These are phyloP conservation scores for Sesia bembeciformis DNA, from an alignment of 2,888 invertebrate genomes.

Conservation along the genomic window DNA sequence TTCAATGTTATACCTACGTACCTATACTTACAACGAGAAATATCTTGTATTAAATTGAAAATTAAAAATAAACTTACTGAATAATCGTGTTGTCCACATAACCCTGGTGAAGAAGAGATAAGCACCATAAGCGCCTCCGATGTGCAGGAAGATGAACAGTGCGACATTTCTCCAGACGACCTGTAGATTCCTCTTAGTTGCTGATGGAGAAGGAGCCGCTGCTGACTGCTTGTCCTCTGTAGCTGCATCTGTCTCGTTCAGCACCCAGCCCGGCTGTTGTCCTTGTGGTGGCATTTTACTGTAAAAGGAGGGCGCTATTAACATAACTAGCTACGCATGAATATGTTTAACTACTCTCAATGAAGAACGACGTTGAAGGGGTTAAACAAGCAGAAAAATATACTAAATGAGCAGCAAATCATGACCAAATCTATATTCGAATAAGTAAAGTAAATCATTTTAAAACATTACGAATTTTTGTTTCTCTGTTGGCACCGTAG, in stretches of 20 bases:
- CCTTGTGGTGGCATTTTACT: slow-evolving; percentile 57
- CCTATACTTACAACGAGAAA: no score
- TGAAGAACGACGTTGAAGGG: no score
- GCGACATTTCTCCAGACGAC: slow-evolving; percentile 90
- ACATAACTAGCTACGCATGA: no score
- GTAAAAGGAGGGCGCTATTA: not conserved
- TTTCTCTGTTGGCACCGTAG: no score
- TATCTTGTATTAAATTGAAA: no score
- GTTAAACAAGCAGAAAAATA: no score
- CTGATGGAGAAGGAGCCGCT: slow-evolving; percentile 38
- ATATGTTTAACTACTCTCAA: no score
- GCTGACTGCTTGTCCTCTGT: slow-evolving; percentile 30
- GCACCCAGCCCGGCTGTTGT: slow-evolving; percentile 46
- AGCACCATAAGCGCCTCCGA: slow-evolving; percentile 81
- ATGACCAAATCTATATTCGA: no score
- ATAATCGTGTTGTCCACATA: slow-evolving; percentile 78
- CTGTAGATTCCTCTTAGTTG: slow-evolving; percentile 72
- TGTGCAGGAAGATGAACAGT: slow-evolving; percentile 81
- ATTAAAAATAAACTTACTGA: slow-evolving; percentile 72
- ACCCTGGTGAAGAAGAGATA: slow-evolving; percentile 83
- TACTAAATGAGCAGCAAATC: no score
- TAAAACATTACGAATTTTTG: no score
- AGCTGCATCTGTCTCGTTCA: slow-evolving; percentile 50
- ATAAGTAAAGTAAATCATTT: no score
- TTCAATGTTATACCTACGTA: not conserved